Base-by-base conservation (phyloP, 2,797 vertebrate species). In the Neoniphon sammara region DNA sequence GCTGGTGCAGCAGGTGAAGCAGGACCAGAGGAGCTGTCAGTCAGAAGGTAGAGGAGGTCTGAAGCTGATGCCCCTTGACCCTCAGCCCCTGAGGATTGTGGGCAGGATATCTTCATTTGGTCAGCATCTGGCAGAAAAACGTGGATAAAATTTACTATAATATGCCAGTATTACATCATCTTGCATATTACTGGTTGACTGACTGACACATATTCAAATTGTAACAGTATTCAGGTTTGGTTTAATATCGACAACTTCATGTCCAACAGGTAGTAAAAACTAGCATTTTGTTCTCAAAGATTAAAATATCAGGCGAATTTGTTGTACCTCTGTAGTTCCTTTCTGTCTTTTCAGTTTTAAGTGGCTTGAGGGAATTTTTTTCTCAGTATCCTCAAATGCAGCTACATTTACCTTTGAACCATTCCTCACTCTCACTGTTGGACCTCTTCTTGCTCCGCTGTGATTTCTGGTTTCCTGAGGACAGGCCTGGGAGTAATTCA, bases 401-500 rank as follows among this genome's bases (percentile, higher is more conserved):
- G n/a, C 18, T 61, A 21, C 39, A 34, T 31, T 3, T 81, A 92
- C 90, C 88, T 85, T 68, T 30, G 57, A 58, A 56, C 62, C 23
- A 25, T 66, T 92, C 91, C 76, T 93, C 90, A 10, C 90, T 92
- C 17, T 89, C 86, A 54, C 91, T 90, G 75, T 87, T 84, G 58
- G 86, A 83, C 4, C 4, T 49, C 34, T 69, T 82, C 27, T 14
- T 52, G 44, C 27, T 78, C 10, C 27, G 72, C 2, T 55, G 27
- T 34, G 63, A 56, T 47, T 60, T 91, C 12, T 66, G 21, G 0
- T 72, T 81, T 69, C 78, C 89, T 90, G 74, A 46, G 7, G 25
- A 66, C 25, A 25, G 49, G 0, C 50, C 60, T 76, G 44, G 1
- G 17, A 73, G 49, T 58, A 34, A 70, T 73, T 2, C 17, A 63